Conservation (phyloP, 2,113 vertebrate genomes). For the Prionailurus viverrinus region DNA sequence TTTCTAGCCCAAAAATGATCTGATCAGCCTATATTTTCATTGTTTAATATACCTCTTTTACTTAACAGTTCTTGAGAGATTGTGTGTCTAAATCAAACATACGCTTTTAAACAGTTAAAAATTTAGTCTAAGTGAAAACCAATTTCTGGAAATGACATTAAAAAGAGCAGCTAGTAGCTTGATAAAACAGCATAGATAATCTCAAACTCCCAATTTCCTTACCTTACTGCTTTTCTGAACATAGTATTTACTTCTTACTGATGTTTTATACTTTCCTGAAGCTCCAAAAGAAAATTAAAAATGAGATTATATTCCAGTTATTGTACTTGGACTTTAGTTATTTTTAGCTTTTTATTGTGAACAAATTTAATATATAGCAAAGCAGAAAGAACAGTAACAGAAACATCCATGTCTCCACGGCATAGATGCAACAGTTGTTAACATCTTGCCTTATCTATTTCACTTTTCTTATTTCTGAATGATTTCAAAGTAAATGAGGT, state of each 20-base stretch:
- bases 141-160: not conserved
- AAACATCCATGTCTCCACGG: not conserved
- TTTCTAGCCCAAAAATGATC: not conserved
- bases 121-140: not conserved
- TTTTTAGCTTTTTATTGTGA: not conserved
- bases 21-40: not conserved
- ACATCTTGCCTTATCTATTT: slow-evolving; percentile 12
- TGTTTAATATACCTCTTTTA: not conserved
- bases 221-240: not conserved
- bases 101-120: not conserved
- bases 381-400: not conserved
- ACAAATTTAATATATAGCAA: not conserved
- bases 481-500: not conserved
- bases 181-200: not conserved
- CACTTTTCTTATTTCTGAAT: not conserved
- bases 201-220: not conserved
- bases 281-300: not conserved
- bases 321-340: not conserved
- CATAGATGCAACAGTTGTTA: not conserved
- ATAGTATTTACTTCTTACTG: not conserved
- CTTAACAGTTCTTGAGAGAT: not conserved
- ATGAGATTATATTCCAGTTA: not conserved
- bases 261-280: not conserved
- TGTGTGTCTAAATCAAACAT: not conserved
- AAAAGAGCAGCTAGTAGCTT: not conserved